Base-by-base conservation (phyloP, 2,888 invertebrate species). In the Synanthedon vespiformis region DNA sequence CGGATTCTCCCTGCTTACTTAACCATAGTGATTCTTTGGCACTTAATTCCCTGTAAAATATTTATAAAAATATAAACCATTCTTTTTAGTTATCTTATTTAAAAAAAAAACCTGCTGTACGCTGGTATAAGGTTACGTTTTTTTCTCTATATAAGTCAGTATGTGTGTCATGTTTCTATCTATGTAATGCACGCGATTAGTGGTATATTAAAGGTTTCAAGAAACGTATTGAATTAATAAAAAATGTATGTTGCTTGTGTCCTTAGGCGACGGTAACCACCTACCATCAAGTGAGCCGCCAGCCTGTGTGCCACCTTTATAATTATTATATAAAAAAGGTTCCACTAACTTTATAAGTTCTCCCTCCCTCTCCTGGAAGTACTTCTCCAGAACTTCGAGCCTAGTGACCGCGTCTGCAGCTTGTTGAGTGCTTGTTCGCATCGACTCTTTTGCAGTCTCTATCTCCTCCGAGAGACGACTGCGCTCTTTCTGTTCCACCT, bases 341-440 rank as follows among this genome's bases (percentile, higher is more conserved):
- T 12, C 6, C 49, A 87, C 88, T 85, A 89, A 96, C 94, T 95
- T 96, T 81, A 96, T 92, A 50, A 96, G 86, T 77, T 96, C 94
- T 12, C 92, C 89, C 77, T 97, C 97, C 64, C 95, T 93, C 59
- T 97, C 95, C 68, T 96, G 95, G 83, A 97, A 97, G 77, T 96
- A 97, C 68, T 92, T 93, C 0, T 94, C 93, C 47, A 97, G 85
- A 1, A 97, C 96, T 69, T 95, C 94, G 2, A 97, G 88, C 63
- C 94, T 91, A 0, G 95, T 96, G 62, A 92, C 89, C 0, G 95
- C 93, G 72, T 96, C 96, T 0, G 91, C 67, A 0, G 88, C 80
- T 51, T 79, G 83, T 50, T 84, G 82, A 52, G 70, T 77, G 10
- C 73, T 73, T 1, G 68, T 69, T 14, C 67, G 65, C 54, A 79